A percentile compares a stretch with the other conserved stretches of the same genome.
These are phyloP conservation scores for Propithecus perrieri DNA, from an alignment of 2,797 vertebrate species.

Conservation along the genomic window DNA sequence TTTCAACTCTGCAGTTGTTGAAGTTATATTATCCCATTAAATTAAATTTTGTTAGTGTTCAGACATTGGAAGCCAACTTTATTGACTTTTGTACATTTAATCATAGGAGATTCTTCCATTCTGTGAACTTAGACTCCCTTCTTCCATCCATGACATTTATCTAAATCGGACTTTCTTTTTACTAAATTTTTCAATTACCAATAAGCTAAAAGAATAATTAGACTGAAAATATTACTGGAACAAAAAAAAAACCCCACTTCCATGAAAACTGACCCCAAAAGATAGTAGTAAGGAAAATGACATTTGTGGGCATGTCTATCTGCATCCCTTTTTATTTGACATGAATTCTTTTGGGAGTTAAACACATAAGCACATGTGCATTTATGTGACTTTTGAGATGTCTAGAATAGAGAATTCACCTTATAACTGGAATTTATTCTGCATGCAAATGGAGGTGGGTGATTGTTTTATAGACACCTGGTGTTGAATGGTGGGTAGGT, in stretches of 20 bases:
- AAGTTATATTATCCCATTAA: neutral
- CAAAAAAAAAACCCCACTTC: neutral
- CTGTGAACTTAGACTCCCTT: neutral
- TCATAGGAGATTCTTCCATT: neutral
- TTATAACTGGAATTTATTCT: conserved; percentile 29
- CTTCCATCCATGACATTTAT: neutral
- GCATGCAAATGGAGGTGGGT: neutral
- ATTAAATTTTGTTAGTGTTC: neutral
- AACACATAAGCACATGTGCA: neutral
- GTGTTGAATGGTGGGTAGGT: conserved; percentile 59
- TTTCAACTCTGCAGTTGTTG: fast-evolving
- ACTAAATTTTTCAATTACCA: neutral
- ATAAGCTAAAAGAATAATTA: neutral
- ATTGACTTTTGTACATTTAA: neutral
- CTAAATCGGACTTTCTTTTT: neutral
- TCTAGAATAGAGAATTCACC: neutral
- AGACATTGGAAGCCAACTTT: neutral
- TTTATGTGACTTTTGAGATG: neutral
- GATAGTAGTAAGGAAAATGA: neutral
- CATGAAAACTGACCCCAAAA: neutral
- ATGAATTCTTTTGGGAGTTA: neutral
- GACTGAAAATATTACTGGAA: neutral
- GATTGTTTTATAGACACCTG: conserved; percentile 31
- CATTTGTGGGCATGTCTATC: neutral
- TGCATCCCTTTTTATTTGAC: neutral